Base-by-base conservation (phyloP, 2,113 vertebrate species). In the human (Homo sapiens) region DNA sequence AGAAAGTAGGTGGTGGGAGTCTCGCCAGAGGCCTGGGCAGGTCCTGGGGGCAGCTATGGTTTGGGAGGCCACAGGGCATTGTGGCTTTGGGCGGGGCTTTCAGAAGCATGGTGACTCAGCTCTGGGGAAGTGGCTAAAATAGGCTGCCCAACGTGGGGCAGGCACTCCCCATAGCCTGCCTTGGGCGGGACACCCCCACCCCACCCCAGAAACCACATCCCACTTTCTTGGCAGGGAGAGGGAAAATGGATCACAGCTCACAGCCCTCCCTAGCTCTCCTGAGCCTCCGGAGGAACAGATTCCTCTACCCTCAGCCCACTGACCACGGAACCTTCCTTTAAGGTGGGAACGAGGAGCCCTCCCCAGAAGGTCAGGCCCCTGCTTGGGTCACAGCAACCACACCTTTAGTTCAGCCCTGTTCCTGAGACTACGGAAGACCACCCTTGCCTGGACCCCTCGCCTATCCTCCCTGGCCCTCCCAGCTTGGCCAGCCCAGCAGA, bases 81-180 rank as follows among this genome's bases (percentile, higher is more conserved):
- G 12, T 14, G 76, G 81, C 70, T 87, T 45, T 38, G 32, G 89
- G 73, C 81, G 59, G 64, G 73, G 40, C 25, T 57, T 50, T 61
- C 45, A 59, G 83, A 55, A 64, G 78, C 22, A 0, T 79, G 0
- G 2, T 97, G 98, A 97, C 96, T 98, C 97, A 93, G 94, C 94
- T 79, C 72, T 66, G 89, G 68, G 88, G 78, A 97, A 97, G 93
- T 40, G 43, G 93, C 96, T 96, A 38, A 96, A 90, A 96, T 0
- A 70, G 93, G 84, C 95, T 40, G 48, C 40, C 76, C 5, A 12
- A 50, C 1, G 18, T 43, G 9, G 16, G 72, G 85, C 11, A 3
- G 94, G 82, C 87, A 80, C 90, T 73, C 94, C 84, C 87, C 84
- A 50, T 1, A 50, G 81, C 32, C 40, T 23, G 38, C 23, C 57